Conservation (phyloP, 2,888 invertebrate genomes). For the Coleophora deauratella region DNA sequence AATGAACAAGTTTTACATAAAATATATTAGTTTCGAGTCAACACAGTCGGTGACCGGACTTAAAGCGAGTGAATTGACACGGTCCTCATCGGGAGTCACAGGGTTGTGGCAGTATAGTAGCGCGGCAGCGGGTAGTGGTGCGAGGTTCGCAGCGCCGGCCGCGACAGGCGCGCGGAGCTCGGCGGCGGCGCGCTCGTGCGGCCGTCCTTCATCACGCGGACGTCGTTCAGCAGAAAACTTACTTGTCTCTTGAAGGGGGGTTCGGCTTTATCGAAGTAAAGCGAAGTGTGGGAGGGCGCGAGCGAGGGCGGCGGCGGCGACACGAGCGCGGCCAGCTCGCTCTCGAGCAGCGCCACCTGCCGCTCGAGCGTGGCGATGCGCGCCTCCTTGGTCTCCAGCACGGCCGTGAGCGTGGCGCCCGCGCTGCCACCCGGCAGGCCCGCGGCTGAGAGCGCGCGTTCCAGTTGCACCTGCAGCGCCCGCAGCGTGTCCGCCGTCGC, state of each 20-base stretch:
- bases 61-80: constrained; percentile 70
- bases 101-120: constrained; percentile 58
- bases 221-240: constrained; percentile 89
- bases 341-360: constrained; percentile 86
- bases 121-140: constrained; percentile 11
- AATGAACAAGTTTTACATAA: constrained; percentile 67
- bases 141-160: constrained; percentile 22
- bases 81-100: constrained; percentile 44
- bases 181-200: constrained; percentile 55
- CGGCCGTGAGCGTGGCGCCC: constrained; percentile 82
- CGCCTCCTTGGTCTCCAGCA: constrained; percentile 90
- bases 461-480: constrained; percentile 86
- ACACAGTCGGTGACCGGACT: constrained; percentile 62
- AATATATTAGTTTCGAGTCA: constrained; percentile 51
- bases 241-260: constrained; percentile 85
- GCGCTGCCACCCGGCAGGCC: constrained; percentile 72
- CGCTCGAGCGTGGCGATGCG: constrained; percentile 91
- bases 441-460: constrained; percentile 79
- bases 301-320: constrained; percentile 68
- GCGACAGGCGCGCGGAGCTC: constrained; percentile 32
- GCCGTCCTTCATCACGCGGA: constrained; percentile 83
- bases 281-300: constrained; percentile 72
- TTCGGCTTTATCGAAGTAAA: constrained; percentile 75
- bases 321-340: constrained; percentile 77
- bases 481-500: constrained; percentile 88